Conservation (phyloP, 2,113 vertebrate genomes). For the Aphelocoma coerulescens region DNA sequence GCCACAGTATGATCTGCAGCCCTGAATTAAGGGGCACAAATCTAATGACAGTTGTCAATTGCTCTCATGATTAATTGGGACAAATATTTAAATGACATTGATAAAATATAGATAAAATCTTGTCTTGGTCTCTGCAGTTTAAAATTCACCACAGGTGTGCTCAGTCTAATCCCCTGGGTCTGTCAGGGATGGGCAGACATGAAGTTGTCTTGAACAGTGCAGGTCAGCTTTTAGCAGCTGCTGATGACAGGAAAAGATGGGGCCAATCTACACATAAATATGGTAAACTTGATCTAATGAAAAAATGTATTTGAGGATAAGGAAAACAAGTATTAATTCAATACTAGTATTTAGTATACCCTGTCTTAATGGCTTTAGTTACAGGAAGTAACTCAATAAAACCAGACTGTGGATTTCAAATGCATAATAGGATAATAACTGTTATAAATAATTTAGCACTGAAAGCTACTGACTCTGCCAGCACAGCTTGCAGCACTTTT, state of each 20-base stretch:
- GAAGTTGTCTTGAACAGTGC: neutral
- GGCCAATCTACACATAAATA: neutral
- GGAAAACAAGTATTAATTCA: neutral
- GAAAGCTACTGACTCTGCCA: neutral
- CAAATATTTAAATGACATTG: neutral
- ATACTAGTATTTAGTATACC: neutral
- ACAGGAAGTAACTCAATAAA: neutral
- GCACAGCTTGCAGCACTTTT: neutral
- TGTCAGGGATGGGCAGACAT: neutral
- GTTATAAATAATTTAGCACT: neutral
- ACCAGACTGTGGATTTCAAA: neutral
- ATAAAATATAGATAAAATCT: neutral
- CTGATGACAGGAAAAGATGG: neutral
- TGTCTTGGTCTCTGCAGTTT: neutral
- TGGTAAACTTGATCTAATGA: neutral
- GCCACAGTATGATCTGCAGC: rapidly evolving
- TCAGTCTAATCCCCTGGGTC: neutral
- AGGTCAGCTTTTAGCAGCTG: neutral
- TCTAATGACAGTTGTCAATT: neutral
- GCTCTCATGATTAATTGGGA: neutral
- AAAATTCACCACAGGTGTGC: neutral
- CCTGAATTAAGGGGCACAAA: neutral
- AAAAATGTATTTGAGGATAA: neutral
- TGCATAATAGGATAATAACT: neutral
- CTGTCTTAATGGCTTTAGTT: neutral